These are phyloP conservation scores for Teleiodes luculella DNA, from an alignment of 2,888 invertebrate species.

Conservation along the genomic window DNA sequence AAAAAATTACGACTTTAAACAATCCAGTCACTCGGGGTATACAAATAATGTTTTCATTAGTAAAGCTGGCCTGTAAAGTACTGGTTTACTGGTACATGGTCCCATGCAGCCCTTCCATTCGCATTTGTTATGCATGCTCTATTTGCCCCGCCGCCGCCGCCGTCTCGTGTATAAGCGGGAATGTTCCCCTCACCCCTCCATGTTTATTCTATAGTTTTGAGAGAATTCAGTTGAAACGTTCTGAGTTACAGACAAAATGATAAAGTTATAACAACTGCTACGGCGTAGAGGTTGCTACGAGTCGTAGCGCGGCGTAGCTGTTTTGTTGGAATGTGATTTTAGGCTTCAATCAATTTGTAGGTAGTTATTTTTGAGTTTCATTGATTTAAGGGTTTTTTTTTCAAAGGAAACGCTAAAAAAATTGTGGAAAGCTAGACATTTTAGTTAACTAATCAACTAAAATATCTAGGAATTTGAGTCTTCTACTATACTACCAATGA, in stretches of 20 bases:
- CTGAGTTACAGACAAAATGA: background rate
- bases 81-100: no score
- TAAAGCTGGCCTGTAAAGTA: no score
- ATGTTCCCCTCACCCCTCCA: constrained; percentile 1
- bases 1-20: no score
- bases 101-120: background rate
- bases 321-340: background rate
- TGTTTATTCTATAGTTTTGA: constrained; percentile 2
- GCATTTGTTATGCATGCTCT: constrained; percentile 12
- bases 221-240: background rate
- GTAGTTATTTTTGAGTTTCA: no score
- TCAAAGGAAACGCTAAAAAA: no score
- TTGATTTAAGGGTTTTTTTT: no score
- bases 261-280: constrained; percentile 1
- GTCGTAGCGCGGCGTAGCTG: background rate
- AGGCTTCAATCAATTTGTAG: background rate
- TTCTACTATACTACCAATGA: no score
- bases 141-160: constrained; percentile 7
- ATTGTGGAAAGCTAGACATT: no score
- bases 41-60: no score
- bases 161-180: background rate
- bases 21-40: no score
- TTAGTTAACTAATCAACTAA: no score
- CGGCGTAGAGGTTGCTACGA: constrained; percentile 4
- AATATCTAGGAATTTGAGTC: no score